These are phyloP conservation scores for Trachelipus rathkii DNA, from an alignment of 1,140 invertebrate species.

Conservation along the genomic window DNA sequence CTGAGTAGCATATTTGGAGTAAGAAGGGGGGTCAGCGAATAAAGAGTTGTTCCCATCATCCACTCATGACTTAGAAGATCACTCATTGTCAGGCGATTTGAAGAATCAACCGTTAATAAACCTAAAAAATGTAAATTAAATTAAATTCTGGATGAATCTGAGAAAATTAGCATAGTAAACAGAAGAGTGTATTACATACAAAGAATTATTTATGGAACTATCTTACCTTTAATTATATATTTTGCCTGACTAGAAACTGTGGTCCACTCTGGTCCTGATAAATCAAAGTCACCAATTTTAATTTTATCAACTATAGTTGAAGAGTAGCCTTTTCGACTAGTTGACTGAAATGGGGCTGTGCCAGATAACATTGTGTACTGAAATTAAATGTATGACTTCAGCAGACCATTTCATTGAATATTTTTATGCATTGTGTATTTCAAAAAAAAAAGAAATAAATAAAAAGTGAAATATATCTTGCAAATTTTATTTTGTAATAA, in stretches of 20 bases:
- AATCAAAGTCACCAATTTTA: background rate
- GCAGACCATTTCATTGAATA: background rate
- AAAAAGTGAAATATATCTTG: background rate
- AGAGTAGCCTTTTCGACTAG: background rate
- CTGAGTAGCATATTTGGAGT: slow-evolving; percentile 60
- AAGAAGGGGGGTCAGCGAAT: slow-evolving; percentile 54
- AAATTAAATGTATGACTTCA: background rate
- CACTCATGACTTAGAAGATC: slow-evolving; percentile 64
- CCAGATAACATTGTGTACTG: background rate
- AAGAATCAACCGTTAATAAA: slow-evolving; percentile 73
- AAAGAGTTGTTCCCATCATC: slow-evolving; percentile 54
- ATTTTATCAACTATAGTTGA: background rate
- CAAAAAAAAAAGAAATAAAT: background rate
- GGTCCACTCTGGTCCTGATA: background rate
- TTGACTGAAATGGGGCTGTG: background rate
- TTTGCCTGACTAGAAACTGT: slow-evolving; percentile 4
- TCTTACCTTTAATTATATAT: background rate
- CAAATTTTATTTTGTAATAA: background rate
- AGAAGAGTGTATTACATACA: too few relatives aligned
- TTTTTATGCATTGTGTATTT: too few relatives aligned
- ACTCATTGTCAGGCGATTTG: slow-evolving; percentile 63
- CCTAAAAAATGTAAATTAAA: slow-evolving; percentile 46
- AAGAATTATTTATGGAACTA: too few relatives aligned
- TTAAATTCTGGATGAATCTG: background rate
- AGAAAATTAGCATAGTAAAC: background rate